These are phyloP conservation scores for Diorhabda sublineata DNA, from an alignment of 1,140 invertebrate species.

Conservation along the genomic window DNA sequence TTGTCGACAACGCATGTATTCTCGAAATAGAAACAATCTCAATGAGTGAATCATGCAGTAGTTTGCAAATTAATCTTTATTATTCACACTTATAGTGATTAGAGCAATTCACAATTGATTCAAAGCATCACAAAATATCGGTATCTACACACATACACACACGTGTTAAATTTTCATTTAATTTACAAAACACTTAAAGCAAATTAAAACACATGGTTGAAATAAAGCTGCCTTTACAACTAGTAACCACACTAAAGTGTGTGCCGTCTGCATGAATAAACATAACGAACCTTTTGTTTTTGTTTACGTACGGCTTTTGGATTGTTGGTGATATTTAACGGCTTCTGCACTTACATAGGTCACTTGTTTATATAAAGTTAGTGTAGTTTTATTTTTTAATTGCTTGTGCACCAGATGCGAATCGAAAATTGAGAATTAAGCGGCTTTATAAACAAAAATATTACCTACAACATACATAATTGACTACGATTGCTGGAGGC, in stretches of 20 bases:
- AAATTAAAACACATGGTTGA: neutral
- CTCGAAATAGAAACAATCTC: too few species aligned
- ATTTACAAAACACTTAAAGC: neutral
- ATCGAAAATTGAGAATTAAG: too few species aligned
- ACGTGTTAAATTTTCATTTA: neutral
- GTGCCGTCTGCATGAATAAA: neutral
- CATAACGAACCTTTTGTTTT: neutral
- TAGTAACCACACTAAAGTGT: neutral
- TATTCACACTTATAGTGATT: neutral
- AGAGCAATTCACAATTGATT: neutral
- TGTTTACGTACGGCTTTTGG: neutral
- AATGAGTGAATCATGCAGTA: too few species aligned
- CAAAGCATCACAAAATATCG: neutral
- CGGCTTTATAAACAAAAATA: too few species aligned
- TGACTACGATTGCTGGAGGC: too few species aligned
- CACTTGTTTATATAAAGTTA: constrained; percentile 3
- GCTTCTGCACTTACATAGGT: neutral
- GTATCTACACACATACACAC: neutral
- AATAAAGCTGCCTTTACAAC: neutral
- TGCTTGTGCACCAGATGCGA: neutral
- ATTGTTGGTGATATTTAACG: neutral
- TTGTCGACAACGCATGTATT: too few species aligned
- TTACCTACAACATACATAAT: too few species aligned
- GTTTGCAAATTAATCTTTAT: too few species aligned
- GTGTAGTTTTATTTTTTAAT: neutral